phyloP scores from a whole-genome alignment of 2,113 vertebrate genomes.

The Crotalus horridus region DNA sequence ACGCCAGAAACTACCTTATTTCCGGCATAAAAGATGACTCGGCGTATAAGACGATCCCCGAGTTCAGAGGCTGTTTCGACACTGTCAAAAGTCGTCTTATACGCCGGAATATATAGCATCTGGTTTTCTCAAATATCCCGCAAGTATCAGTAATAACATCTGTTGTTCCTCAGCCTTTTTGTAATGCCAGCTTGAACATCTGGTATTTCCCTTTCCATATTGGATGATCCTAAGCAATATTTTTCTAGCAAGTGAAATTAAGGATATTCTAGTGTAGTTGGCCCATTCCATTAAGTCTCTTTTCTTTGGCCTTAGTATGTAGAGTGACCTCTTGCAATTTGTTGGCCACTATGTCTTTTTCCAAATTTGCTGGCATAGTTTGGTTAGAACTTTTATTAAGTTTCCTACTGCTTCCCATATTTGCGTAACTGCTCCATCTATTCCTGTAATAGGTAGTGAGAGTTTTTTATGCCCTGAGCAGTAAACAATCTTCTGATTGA shows the following conservation, averaged over 20 bases:
- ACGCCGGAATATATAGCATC: background rate
- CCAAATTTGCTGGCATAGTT: background rate
- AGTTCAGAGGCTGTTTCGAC: too few relatives aligned
- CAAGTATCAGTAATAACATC: background rate
- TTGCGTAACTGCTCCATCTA: background rate
- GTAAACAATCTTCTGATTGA: background rate
- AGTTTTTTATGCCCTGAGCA: background rate
- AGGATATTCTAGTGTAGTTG: background rate
- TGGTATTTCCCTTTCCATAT: background rate
- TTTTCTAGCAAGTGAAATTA: background rate
- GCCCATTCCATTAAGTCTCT: background rate
- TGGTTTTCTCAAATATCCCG: background rate
- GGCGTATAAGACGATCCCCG: too few relatives aligned
- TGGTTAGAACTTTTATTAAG: background rate
- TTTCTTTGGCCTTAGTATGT: background rate
- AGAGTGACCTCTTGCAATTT: background rate
- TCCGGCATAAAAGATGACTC: too few relatives aligned
- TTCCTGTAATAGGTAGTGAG: background rate
- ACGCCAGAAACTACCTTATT: too few relatives aligned
- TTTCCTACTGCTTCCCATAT: background rate
- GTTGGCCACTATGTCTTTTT: background rate
- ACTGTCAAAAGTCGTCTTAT: too few relatives aligned
- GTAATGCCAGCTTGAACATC: background rate
- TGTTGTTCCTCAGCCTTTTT: background rate
- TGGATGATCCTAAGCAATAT: background rate